Percentiles rank a stretch among this genome's conserved stretches.
These are phyloP conservation scores for Synanthedon vespiformis DNA, from an alignment of 2,888 invertebrate species.

Conservation along the genomic window DNA sequence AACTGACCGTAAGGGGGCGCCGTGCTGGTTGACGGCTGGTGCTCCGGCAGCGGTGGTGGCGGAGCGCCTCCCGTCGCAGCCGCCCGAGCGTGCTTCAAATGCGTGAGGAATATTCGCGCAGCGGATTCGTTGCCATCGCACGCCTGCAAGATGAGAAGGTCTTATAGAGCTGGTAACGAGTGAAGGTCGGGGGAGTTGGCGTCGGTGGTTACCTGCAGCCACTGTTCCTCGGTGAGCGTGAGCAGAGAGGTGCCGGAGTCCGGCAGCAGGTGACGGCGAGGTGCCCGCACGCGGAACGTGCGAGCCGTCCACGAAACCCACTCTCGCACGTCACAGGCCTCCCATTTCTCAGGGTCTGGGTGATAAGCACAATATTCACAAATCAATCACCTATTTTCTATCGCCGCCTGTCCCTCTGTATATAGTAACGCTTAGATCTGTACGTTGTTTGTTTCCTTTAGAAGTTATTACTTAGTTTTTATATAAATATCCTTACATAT, in stretches of 20 bases:
- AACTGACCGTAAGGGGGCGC: slow-evolving; percentile 7
- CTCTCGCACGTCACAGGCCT: slow-evolving; percentile 52
- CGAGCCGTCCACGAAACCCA: slow-evolving; percentile 68
- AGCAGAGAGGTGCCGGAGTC: slow-evolving; percentile 49
- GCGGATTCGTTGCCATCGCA: slow-evolving; percentile 52
- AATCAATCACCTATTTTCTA: too few relatives aligned
- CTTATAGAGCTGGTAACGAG: too few relatives aligned
- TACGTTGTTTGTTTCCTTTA: too few relatives aligned
- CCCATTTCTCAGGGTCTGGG: slow-evolving; percentile 67
- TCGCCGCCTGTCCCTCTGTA: too few relatives aligned
- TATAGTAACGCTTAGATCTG: too few relatives aligned
- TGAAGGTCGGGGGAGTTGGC: too few relatives aligned
- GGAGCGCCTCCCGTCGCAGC: slow-evolving; percentile 58
- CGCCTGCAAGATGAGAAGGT: slow-evolving; percentile 23
- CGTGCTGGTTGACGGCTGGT: slow-evolving; percentile 27
- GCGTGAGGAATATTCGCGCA: slow-evolving; percentile 62
- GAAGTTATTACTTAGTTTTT: too few relatives aligned
- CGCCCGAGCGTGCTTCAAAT: slow-evolving; percentile 60
- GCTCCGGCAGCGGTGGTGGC: slow-evolving; percentile 55
- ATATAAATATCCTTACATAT: too few relatives aligned
- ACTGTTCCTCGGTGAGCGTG: slow-evolving; percentile 67
- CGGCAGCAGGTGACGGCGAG: slow-evolving; percentile 59
- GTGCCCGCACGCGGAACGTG: slow-evolving; percentile 56
- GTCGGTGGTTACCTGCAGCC: slow-evolving; percentile 35
- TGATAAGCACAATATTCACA: neutral